These are phyloP conservation scores for Malurus cyaneus DNA, from an alignment of 2,113 vertebrate genomes.

Conservation along the genomic window DNA sequence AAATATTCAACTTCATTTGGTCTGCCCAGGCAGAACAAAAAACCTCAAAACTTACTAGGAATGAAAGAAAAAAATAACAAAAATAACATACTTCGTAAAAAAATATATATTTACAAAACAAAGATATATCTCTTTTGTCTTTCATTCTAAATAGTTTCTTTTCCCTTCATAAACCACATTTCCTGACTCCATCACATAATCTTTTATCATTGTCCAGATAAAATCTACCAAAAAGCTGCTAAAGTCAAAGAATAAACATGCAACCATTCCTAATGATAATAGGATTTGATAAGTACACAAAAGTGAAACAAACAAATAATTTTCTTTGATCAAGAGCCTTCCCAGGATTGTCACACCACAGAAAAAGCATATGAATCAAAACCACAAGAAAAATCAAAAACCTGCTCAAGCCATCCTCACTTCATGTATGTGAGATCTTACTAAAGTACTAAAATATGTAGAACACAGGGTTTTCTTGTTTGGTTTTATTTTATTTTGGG, in stretches of 20 bases:
- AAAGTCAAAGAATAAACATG: not conserved
- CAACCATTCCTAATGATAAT: not conserved
- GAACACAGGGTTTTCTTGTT: not conserved
- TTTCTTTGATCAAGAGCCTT: not conserved
- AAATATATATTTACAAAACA: not conserved
- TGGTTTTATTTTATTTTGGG: not conserved
- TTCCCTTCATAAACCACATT: too few relatives aligned
- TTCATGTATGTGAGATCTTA: not conserved
- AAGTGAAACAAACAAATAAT: not conserved
- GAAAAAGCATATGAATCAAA: not conserved
- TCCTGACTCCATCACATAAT: not conserved
- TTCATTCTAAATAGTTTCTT: not conserved
- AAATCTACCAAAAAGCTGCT: not conserved
- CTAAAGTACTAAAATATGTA: not conserved
- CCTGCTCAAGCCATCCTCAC: not conserved
- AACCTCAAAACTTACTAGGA: not conserved
- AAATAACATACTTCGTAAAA: not conserved
- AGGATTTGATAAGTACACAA: not conserved
- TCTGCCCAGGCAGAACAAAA: not conserved
- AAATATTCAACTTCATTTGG: not conserved
- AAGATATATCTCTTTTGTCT: not conserved
- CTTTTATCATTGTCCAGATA: not conserved
- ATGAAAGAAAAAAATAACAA: not conserved
- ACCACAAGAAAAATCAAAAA: not conserved
- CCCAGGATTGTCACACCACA: not conserved